A percentile compares a stretch with the other conserved stretches of the same genome.
These are phyloP conservation scores for Megathymus violae DNA, from an alignment of 1,140 invertebrate species.

Conservation along the genomic window DNA sequence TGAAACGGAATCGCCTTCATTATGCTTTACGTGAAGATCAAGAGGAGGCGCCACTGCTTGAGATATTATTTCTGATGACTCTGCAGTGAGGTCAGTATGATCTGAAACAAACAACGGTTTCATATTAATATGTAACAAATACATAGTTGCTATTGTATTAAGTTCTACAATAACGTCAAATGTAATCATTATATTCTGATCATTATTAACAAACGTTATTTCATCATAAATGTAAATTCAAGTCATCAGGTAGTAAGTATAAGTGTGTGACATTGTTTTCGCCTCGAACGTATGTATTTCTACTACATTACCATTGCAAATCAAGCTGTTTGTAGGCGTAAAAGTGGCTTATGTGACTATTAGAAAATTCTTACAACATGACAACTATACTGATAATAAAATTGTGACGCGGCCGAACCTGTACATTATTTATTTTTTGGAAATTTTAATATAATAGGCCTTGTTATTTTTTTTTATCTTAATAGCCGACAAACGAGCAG, in stretches of 20 bases:
- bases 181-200: no score
- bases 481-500: no score
- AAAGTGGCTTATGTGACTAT: constrained; percentile 40
- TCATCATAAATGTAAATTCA: no score
- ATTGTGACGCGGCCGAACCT: no score
- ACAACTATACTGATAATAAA: no score
- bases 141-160: background rate
- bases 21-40: constrained; percentile 38
- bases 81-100: constrained; percentile 68
- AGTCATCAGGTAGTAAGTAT: no score
- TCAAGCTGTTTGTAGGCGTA: constrained; percentile 43
- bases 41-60: constrained; percentile 66
- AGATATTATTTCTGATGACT: constrained; percentile 77
- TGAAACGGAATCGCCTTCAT: constrained; percentile 45
- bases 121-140: constrained; percentile 9
- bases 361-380: constrained; percentile 37
- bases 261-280: constrained; percentile 11
- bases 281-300: background rate
- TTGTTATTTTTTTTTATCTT: no score
- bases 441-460: no score
- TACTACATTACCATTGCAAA: constrained; percentile 39
- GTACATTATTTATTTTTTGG: no score
- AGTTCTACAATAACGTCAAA: no score
- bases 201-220: no score
- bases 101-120: constrained; percentile 62